Base-by-base conservation (phyloP, 2,113 vertebrate species). In the Coptodon rendalli region DNA sequence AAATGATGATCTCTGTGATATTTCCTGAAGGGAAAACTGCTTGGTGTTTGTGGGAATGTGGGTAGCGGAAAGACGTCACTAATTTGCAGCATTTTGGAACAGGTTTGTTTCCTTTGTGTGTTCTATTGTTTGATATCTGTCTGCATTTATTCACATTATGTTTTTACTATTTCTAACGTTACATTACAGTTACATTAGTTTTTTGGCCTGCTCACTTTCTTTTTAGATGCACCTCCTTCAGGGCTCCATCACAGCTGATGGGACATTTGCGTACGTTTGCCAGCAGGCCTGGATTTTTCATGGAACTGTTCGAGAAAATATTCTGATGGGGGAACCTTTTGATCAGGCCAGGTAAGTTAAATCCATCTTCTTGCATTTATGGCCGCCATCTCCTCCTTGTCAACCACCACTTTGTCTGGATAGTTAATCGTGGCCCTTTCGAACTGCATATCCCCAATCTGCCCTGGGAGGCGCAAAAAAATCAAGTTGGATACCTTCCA, bases 251-350 rank as follows among this genome's bases (percentile, higher is more conserved):
- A 91, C 93, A 0, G 91, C 95, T 43, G 91, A 92, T 2, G 97
- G 97, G 43, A 95, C 96, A 1, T 93, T 97, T 87, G 97, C 97
- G 16, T 98, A 97, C 3, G 97, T 97, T 71, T 97, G 97, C 53
- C 97, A 98, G 83, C 97, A 98, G 92, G 97, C 97, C 2, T 98
- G 97, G 97, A 97, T 98, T 88, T 97, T 98, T 80, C 97, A 98
- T 3, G 97, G 97, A 53, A 97, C 88, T 1, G 94, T 98, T 63
- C 91, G 89, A 78, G 97, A 97, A 84, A 98, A 98, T 66, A 97
- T 98, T 71, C 81, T 97, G 40, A 97, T 98, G 96, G 97, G 97
- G 82, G 93, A 97, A 94, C 53, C 88, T 11, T 96, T 97, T 43
- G 90, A 97, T 48, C 85, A 95, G 53, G 81, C 87, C 73, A 97